These are phyloP conservation scores for Platichthys flesus DNA, from an alignment of 2,113 vertebrate genomes.

Conservation along the genomic window DNA sequence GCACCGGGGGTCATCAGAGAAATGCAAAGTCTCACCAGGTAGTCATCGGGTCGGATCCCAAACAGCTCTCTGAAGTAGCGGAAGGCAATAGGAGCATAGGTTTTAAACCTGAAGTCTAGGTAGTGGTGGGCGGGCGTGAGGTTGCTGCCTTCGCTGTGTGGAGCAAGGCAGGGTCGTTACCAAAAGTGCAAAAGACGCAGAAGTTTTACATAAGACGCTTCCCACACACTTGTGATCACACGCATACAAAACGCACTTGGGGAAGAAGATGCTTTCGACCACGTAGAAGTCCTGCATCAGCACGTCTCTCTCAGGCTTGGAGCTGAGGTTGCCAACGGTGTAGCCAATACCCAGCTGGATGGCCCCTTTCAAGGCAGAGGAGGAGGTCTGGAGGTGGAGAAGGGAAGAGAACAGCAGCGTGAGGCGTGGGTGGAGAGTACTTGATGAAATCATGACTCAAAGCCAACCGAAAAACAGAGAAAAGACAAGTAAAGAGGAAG, in stretches of 20 bases:
- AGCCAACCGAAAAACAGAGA: neutral
- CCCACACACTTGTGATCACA: neutral
- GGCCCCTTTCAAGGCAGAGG: slow-evolving; percentile 95
- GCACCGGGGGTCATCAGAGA: neutral
- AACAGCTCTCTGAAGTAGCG: slow-evolving; percentile 98
- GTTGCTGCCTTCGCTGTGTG: slow-evolving; percentile 95
- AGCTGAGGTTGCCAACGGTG: slow-evolving; percentile 97
- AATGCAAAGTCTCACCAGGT: slow-evolving; percentile 86
- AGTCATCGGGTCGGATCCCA: slow-evolving; percentile 97
- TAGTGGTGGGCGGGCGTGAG: slow-evolving; percentile 97
- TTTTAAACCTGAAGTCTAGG: slow-evolving; percentile 98
- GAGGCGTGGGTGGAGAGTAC: slow-evolving; percentile 27
- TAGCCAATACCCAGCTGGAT: slow-evolving; percentile 98
- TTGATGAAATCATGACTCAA: slow-evolving; percentile 12
- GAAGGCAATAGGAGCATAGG: slow-evolving; percentile 95
- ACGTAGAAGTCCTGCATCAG: slow-evolving; percentile 99
- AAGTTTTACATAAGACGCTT: neutral
- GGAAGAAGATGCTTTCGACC: slow-evolving; percentile 98
- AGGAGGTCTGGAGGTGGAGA: slow-evolving; percentile 88
- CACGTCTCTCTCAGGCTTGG: slow-evolving; percentile 97
- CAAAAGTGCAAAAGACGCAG: neutral
- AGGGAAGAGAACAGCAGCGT: slow-evolving; percentile 25
- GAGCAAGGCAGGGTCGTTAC: slow-evolving; percentile 9
- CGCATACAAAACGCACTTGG: slow-evolving; percentile 82
- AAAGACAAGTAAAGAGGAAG: slow-evolving; percentile 3